phyloP scores from a whole-genome alignment of 2,113 vertebrate species.

The Mirza zaza region DNA sequence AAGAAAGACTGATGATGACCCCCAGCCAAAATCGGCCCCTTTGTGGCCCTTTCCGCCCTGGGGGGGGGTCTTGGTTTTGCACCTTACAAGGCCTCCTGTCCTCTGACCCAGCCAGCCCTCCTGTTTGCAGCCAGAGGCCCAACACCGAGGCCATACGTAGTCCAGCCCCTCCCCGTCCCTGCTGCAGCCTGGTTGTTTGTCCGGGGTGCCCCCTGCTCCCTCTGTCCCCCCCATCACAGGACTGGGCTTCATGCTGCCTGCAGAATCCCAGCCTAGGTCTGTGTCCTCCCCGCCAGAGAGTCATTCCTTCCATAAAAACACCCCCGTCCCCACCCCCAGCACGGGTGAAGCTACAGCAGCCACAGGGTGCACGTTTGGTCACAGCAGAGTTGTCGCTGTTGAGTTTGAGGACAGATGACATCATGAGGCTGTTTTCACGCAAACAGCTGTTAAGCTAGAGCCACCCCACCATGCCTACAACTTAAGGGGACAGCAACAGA shows the following conservation, averaged over 20 bases:
- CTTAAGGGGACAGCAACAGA: not conserved
- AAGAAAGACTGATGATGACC: not conserved
- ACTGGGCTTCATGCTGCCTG: conserved; percentile 2
- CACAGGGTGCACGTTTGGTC: not conserved
- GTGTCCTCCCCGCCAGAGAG: not conserved
- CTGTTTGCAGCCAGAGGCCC: not conserved
- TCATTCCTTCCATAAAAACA: not conserved
- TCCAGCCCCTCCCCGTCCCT: rapidly evolving
- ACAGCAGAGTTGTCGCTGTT: not conserved
- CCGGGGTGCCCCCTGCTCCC: no score
- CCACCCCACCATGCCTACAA: not conserved
- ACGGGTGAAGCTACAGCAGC: not conserved
- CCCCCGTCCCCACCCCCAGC: not conserved
- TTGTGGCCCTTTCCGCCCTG: not conserved
- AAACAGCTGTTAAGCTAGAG: not conserved
- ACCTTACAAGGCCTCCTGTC: not conserved
- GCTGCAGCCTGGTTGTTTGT: not conserved
- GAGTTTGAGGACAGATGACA: conserved; percentile 6
- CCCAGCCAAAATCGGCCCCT: not conserved
- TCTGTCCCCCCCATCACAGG: not conserved
- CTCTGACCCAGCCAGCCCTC: not conserved
- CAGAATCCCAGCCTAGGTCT: not conserved
- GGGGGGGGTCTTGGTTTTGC: not conserved
- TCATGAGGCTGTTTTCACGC: not conserved
- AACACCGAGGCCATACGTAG: not conserved